Evolutionary conservation across 2,888 invertebrate genomes (phyloP), one percentile per base, ranked within the genome.

Genomic region (Laspeyria flexula): DNA sequence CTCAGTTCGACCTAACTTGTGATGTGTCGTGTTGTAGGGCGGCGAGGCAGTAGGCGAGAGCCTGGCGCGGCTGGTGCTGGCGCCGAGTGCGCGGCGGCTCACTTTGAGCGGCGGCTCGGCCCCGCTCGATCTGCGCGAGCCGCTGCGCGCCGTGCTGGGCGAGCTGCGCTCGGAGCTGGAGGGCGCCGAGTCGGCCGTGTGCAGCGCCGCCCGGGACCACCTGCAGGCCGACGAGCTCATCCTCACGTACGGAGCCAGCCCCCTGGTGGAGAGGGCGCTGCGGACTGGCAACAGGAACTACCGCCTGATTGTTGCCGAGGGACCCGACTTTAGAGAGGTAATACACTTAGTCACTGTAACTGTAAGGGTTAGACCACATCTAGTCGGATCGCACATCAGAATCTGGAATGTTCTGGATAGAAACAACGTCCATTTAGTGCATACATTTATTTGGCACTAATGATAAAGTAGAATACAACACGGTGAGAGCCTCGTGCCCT

Each of bases 191-290:
- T 96, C 96, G 55, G 96, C 96, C 75, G 96, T 99, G 57, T 96
- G 96, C 6, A 93, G 94, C 0, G 97, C 98, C 86, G 97, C 98
- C 0, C 93, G 95, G 16, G 96, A 97, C 79, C 98, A 98, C 75
- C 97, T 99, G 66, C 97, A 98, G 84, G 95, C 96, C 0, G 97
- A 97, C 73, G 98, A 99, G 86, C 96, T 98, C 38, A 96, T 99
- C 62, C 93, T 99, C 75, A 97, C 98, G 0, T 92, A 96, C 44
- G 97, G 97, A 0, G 94, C 94, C 70, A 96, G 96, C 5, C 94
- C 93, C 52, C 95, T 97, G 39, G 96, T 97, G 0, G 97, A 98
- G 84, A 93, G 6, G 96, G 96, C 77, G 93, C 94, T 45, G 98
- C 98, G 1, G 95, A 96, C 0, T 94, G 95, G 72, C 94, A 95